These are phyloP conservation scores for Trichopria drosophilae DNA, from an alignment of 2,888 invertebrate species.

Conservation along the genomic window DNA sequence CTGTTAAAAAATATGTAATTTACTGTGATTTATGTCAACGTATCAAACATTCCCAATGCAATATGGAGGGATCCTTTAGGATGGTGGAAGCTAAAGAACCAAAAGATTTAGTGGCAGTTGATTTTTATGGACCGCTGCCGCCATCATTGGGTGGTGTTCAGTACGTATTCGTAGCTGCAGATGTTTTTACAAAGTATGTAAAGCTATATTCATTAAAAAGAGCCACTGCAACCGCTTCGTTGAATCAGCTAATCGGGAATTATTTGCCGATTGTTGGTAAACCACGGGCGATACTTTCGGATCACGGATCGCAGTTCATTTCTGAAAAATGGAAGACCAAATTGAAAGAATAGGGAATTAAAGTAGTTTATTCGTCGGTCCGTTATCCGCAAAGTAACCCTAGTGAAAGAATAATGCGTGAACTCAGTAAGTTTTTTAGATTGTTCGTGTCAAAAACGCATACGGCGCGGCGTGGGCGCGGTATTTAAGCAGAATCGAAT, in stretches of 20 bases:
- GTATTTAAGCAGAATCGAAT: too few relatives aligned
- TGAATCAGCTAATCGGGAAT: neutral
- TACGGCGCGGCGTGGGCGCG: too few relatives aligned
- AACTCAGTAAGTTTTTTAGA: too few relatives aligned
- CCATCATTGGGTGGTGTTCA: neutral
- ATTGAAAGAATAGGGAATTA: too few relatives aligned
- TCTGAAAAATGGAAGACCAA: slow-evolving; percentile 10
- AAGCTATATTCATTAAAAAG: neutral
- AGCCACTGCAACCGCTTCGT: neutral
- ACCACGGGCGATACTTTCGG: slow-evolving; percentile 5
- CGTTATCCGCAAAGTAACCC: too few relatives aligned
- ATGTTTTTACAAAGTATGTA: slow-evolving; percentile 4
- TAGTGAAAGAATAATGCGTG: too few relatives aligned
- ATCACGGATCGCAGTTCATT: slow-evolving; percentile 17
- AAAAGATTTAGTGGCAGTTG: slow-evolving; percentile 2
- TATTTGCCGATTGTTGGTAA: neutral
- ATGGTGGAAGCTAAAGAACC: neutral
- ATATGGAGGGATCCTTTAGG: neutral
- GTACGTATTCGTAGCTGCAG: slow-evolving; percentile 5
- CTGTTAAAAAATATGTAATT: neutral
- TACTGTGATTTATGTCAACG: slow-evolving; percentile 5
- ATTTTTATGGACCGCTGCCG: slow-evolving; percentile 9
- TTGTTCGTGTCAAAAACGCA: too few relatives aligned
- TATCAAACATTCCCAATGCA: neutral
- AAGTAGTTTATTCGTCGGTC: too few relatives aligned